Base-by-base conservation (phyloP, 1,140 invertebrate species). In the Eupeodes corollae region DNA sequence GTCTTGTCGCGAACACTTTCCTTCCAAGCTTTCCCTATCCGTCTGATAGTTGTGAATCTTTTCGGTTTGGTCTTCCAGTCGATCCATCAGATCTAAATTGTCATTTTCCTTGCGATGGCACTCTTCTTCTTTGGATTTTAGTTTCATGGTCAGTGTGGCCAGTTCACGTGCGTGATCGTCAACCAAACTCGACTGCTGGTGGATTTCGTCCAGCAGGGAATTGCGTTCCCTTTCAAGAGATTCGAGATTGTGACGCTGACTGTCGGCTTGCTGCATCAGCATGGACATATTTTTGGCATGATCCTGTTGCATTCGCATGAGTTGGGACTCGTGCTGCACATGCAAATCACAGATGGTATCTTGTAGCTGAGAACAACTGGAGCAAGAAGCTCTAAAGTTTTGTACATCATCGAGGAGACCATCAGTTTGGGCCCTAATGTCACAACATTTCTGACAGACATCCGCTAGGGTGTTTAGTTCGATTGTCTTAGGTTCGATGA, bases 381-480 rank as follows among this genome's bases (percentile, higher is more conserved):
- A 31, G 31, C 56, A 57, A 9, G 53, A 47, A n/a, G 47, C 46
- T 41, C 42, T 47, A 21, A 57, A 46, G 15, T 48, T 55, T 52
- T 48, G 66, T 49, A 49, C 3, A 52, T 61, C 35, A 16, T 44
- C 33, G 50, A 18, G 58, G 8, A 66, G 46, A 34, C 62, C 59
- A 38, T 67, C 58, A 21, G 63, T 58, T 5, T 55, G 62, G 46
- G 60, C 59, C 9, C 58, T 55, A 34, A 71, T 51, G 16, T 70
- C 63, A 39, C 62, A 56, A 51, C 72, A 74, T 51, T 69, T 73
- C 48, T 61, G 53, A 50, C 70, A 73, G 8, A 71, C 63, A 51
- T 73, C 71, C 51, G 64, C 60, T 50, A 71, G 55, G 54, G 54
- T 70, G 46, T 63, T 58, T 12, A 67, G 42, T 33, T 65, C 61